These are phyloP conservation scores for Bugulina stolonifera DNA, from an alignment of 2,888 invertebrate species.

Conservation along the genomic window DNA sequence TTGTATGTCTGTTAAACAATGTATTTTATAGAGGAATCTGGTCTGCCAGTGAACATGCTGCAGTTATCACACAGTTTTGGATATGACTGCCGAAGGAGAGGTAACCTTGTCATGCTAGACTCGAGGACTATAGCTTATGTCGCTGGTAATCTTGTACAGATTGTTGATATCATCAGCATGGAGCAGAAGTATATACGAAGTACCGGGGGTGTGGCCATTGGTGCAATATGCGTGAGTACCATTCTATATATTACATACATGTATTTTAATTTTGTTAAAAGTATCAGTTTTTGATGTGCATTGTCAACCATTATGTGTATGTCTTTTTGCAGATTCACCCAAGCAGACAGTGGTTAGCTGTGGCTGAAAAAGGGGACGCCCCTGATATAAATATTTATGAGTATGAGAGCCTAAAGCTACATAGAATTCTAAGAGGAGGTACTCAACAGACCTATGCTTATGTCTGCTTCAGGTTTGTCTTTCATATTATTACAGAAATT, in stretches of 20 bases:
- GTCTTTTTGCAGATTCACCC: constrained; percentile 54
- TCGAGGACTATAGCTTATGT: constrained; percentile 69
- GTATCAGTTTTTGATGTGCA: too few relatives aligned
- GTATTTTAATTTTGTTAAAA: too few relatives aligned
- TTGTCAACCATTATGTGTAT: too few relatives aligned
- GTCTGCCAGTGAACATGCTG: constrained; percentile 18
- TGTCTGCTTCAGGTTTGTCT: constrained; percentile 56
- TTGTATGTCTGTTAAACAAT: too few relatives aligned
- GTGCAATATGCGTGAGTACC: constrained; percentile 66
- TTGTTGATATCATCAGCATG: constrained; percentile 65
- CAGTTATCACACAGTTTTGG: constrained; percentile 73
- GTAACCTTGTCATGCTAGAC: constrained; percentile 74
- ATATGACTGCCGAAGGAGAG: constrained; percentile 73
- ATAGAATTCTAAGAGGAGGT: constrained; percentile 70
- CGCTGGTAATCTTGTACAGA: constrained; percentile 74
- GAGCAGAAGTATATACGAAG: constrained; percentile 67
- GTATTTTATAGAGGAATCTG: constrained; percentile 21
- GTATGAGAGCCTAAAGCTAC: constrained; percentile 72
- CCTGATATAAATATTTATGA: constrained; percentile 76
- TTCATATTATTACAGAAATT: too few relatives aligned
- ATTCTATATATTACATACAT: too few relatives aligned
- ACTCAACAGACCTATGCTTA: constrained; percentile 68
- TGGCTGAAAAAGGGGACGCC: constrained; percentile 72
- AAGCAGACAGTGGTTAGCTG: constrained; percentile 64
- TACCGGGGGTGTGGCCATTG: constrained; percentile 73